Conservation (phyloP, 2,888 invertebrate species). For the Ennomos erosarius region DNA sequence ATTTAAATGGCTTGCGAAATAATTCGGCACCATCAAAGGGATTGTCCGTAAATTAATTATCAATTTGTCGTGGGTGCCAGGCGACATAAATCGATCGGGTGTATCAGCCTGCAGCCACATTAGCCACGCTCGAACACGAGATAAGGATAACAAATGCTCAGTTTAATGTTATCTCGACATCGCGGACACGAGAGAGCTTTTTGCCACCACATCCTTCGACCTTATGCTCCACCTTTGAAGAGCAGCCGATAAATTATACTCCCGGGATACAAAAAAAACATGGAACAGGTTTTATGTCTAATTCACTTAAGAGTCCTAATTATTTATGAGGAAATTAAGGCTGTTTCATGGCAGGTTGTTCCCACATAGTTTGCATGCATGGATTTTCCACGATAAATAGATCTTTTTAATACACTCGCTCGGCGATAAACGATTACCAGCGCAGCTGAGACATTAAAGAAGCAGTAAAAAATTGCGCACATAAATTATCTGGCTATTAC, state of each 20-base stretch:
- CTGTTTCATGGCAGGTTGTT: constrained; percentile 33
- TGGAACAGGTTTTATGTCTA: constrained; percentile 31
- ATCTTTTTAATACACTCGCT: constrained; percentile 58
- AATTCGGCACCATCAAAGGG: constrained; percentile 81
- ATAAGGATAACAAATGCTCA: constrained; percentile 85
- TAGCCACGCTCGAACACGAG: constrained; percentile 80
- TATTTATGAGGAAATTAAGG: constrained; percentile 37
- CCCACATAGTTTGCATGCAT: constrained; percentile 43
- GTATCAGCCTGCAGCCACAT: constrained; percentile 80
- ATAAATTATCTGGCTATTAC: constrained; percentile 56
- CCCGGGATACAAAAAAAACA: constrained; percentile 32
- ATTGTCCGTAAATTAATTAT: constrained; percentile 81
- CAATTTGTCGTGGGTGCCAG: constrained; percentile 84
- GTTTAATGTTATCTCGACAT: constrained; percentile 84
- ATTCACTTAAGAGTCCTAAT: constrained; percentile 41
- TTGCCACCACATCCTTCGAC: constrained; percentile 81
- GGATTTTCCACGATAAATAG: constrained; percentile 56
- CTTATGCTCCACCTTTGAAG: constrained; percentile 59
- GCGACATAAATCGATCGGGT: constrained; percentile 83
- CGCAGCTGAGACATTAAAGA: constrained; percentile 47
- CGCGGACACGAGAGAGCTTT: constrained; percentile 83
- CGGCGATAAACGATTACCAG: constrained; percentile 58
- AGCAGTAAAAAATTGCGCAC: constrained; percentile 53
- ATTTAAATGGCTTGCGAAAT: constrained; percentile 65
- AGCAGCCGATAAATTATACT: constrained; percentile 52